phyloP scores from a whole-genome alignment of 2,113 vertebrate species.

The Hippopotamus amphibius region DNA sequence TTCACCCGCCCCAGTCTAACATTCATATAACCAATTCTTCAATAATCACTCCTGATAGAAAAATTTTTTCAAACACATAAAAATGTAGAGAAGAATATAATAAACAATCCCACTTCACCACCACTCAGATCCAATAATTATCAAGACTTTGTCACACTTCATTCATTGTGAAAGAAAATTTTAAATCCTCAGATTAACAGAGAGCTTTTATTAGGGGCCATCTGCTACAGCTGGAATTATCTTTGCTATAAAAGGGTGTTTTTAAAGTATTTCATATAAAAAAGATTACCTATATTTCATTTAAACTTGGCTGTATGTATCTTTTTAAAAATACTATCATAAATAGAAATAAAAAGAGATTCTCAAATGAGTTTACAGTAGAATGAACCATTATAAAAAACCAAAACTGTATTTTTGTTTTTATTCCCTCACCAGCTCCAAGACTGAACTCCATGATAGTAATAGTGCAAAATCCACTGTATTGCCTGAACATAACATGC shows the following conservation, averaged over 20 bases:
- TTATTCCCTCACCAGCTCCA: slow-evolving; percentile 93
- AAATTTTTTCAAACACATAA: slow-evolving; percentile 19
- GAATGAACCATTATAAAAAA: slow-evolving; percentile 15
- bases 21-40: slow-evolving; percentile 5
- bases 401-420: not conserved
- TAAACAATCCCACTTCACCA: not conserved
- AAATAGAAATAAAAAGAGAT: slow-evolving; percentile 56
- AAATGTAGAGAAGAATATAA: slow-evolving; percentile 34
- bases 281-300: not conserved
- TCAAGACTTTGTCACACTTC: not conserved
- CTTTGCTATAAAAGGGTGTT: not conserved
- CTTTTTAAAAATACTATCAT: not conserved
- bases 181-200: slow-evolving; percentile 51
- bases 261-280: slow-evolving; percentile 37
- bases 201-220: not conserved
- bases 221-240: not conserved
- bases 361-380: not conserved
- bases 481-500: slow-evolving; percentile 97
- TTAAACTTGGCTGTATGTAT: not conserved
- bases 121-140: not conserved
- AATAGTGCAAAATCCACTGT: slow-evolving; percentile 99
- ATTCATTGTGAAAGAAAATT: not conserved
- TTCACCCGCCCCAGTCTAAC: not conserved
- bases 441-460: slow-evolving; percentile 98
- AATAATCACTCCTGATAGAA: slow-evolving; percentile 26